Percentiles rank a stretch among this genome's conserved stretches.
phyloP scores from a whole-genome alignment of 2,113 vertebrate genomes.

The Elachura formosa region DNA sequence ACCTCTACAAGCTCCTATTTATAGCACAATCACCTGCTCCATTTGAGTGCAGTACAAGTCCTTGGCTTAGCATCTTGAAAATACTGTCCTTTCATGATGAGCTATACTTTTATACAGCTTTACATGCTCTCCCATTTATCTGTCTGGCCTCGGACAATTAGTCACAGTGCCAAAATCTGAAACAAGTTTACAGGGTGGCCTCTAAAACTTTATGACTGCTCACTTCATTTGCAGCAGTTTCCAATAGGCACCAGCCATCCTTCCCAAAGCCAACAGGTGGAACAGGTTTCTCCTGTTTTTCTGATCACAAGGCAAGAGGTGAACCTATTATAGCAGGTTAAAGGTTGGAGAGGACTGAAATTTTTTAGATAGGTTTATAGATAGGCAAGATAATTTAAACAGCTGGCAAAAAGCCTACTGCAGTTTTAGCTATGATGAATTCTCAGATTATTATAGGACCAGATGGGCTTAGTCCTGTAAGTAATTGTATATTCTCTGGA shows the following conservation, averaged over 20 bases:
- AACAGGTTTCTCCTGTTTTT: neutral
- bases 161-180: neutral
- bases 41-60: neutral
- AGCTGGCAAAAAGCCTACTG: neutral
- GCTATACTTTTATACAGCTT: neutral
- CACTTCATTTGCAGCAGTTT: neutral
- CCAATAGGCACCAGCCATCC: neutral
- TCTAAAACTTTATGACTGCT: constrained; percentile 8
- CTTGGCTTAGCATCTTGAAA: neutral
- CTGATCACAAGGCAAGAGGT: neutral
- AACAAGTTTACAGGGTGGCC: neutral
- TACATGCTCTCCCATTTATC: neutral
- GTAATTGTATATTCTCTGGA: constrained; percentile 35
- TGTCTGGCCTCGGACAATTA: neutral
- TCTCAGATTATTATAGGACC: constrained; percentile 20
- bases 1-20: neutral
- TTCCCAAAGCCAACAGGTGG: neutral
- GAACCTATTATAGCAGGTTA: neutral
- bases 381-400: constrained; percentile 4
- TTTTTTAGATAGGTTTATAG: neutral
- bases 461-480: constrained; percentile 58
- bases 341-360: neutral
- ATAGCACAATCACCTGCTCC: neutral
- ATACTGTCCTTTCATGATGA: constrained; percentile 1
- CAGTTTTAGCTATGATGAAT: constrained; percentile 14